Conservation (phyloP, 2,797 vertebrate species). For the Orientallactaga sibirica region DNA sequence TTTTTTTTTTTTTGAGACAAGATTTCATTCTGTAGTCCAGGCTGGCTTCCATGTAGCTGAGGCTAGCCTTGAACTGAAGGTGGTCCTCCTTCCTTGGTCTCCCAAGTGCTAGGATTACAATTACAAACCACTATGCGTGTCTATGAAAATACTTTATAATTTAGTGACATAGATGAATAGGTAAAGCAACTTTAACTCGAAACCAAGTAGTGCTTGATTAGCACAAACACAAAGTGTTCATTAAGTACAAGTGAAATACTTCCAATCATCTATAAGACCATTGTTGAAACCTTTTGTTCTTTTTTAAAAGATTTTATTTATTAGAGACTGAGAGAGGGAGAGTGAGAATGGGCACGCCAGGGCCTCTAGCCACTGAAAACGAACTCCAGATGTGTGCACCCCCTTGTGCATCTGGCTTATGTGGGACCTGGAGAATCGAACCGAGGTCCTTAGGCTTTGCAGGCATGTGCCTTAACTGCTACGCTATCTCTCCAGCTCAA, state of each 20-base stretch:
- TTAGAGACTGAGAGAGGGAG: too few relatives aligned
- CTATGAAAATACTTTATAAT: constrained; percentile 13
- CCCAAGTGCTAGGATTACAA: not conserved
- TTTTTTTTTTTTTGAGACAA: not conserved
- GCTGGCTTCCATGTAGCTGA: not conserved
- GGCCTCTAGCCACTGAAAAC: too few relatives aligned
- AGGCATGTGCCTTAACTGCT: too few relatives aligned
- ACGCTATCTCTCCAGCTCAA: too few relatives aligned
- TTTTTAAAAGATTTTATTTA: too few relatives aligned
- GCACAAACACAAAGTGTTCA: not conserved
- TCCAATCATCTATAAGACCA: not conserved
- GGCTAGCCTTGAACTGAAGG: not conserved
- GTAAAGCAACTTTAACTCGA: constrained; percentile 45
- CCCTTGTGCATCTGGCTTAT: too few relatives aligned
- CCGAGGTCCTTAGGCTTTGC: too few relatives aligned
- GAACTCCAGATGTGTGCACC: too few relatives aligned
- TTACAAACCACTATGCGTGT: not conserved
- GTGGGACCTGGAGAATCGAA: too few relatives aligned
- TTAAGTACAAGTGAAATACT: not conserved
- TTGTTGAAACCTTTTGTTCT: not conserved
- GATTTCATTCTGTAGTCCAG: not conserved
- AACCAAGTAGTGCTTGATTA: constrained; percentile 2
- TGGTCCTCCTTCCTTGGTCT: not conserved
- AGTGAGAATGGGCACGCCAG: too few relatives aligned
- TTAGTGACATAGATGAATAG: constrained; percentile 29